Conservation (phyloP, 1,140 invertebrate species). For the Nephila pilipes region DNA sequence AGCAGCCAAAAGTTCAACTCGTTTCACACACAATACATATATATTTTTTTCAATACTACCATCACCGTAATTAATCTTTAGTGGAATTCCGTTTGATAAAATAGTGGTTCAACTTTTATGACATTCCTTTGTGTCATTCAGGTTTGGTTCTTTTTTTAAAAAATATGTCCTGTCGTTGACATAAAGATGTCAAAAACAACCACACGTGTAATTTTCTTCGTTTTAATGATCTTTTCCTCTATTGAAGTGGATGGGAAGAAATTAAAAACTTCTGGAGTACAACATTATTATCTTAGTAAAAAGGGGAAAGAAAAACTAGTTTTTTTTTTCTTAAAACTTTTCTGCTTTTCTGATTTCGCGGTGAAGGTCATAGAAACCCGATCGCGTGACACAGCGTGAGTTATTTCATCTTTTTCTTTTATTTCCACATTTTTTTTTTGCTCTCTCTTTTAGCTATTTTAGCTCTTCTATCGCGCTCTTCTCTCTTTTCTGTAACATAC, state of each 20-base stretch:
- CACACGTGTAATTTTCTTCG: constrained; percentile 34
- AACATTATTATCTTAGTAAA: not conserved
- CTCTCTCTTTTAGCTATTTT: not conserved
- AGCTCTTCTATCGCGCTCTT: not conserved
- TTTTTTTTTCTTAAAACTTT: constrained; percentile 21
- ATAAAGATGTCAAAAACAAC: constrained; percentile 53
- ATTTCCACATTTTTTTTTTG: not conserved
- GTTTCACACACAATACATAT: too few relatives aligned
- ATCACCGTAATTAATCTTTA: too few relatives aligned
- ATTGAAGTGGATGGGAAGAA: not conserved
- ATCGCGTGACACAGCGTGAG: constrained; percentile 56
- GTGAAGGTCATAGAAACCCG: constrained; percentile 67
- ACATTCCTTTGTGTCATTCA: constrained; percentile 8
- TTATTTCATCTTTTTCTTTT: constrained; percentile 1
- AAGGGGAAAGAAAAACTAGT: constrained; percentile 45
- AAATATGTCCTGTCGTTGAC: not conserved
- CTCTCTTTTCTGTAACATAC: not conserved
- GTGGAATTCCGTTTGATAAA: not conserved
- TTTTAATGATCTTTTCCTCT: not conserved
- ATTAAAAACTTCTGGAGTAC: not conserved
- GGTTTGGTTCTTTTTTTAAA: not conserved
- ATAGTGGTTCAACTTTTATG: not conserved
- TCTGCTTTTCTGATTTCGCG: constrained; percentile 50
- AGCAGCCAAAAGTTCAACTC: too few relatives aligned
- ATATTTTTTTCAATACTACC: too few relatives aligned